Conservation (phyloP, 2,888 invertebrate species). For the Carcina quercana region DNA sequence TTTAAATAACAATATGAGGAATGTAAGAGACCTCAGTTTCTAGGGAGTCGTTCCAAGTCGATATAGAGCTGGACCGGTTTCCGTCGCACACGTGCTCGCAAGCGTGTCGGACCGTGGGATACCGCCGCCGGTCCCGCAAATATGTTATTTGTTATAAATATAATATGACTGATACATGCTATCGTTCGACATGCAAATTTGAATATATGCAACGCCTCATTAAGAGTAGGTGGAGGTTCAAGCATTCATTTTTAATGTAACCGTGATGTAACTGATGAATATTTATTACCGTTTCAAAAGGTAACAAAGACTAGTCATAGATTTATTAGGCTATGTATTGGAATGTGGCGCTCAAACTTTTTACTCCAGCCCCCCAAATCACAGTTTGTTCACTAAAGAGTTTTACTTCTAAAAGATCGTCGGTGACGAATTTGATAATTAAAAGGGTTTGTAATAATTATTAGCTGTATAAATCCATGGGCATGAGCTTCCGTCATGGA, state of each 20-base stretch:
- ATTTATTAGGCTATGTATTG: not conserved
- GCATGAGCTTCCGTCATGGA: too few relatives aligned
- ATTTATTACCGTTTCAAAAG: not conserved
- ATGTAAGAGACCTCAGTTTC: too few relatives aligned
- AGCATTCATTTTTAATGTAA: conserved; percentile 28
- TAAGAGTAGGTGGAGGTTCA: conserved; percentile 34
- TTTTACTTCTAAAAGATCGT: too few relatives aligned
- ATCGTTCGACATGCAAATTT: conserved; percentile 39
- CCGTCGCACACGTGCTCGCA: conserved; percentile 27
- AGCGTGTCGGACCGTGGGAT: conserved; percentile 46
- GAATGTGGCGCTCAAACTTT: too few relatives aligned
- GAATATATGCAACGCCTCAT: conserved; percentile 39
- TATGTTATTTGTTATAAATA: conserved; percentile 17
- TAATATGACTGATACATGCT: conserved; percentile 8
- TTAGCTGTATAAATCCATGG: too few relatives aligned
- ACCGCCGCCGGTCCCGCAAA: conserved; percentile 43
- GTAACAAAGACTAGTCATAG: not conserved
- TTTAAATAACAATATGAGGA: too few relatives aligned
- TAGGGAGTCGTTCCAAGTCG: too few relatives aligned
- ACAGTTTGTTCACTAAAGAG: too few relatives aligned
- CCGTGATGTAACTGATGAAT: conserved; percentile 1
- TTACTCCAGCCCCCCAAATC: too few relatives aligned
- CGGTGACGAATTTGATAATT: too few relatives aligned
- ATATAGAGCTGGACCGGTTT: conserved; percentile 12
- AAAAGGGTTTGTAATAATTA: too few relatives aligned